Base-by-base conservation (phyloP, 2,113 vertebrate species). In the Isurus oxyrinchus region DNA sequence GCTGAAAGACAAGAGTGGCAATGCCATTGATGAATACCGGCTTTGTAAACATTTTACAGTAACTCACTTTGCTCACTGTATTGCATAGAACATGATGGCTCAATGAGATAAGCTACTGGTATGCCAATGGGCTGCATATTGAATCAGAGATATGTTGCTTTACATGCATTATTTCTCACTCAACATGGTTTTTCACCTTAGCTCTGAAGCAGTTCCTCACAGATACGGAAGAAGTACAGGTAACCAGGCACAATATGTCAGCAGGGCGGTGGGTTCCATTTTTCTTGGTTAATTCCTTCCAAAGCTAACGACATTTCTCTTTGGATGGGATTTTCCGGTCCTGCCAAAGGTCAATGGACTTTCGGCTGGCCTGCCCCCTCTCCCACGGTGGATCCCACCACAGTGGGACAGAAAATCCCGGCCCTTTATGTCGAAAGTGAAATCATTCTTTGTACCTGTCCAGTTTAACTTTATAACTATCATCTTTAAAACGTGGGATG, bases 111-210 rank as follows among this genome's bases (percentile, higher is more conserved):
- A 7, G 55, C 55, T 5, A 14, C 5, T 25, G 44, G 25, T 55
- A 3, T 2, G 25, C 84, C 5, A 7, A 59, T 16, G 10, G 23
- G 67, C 67, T 69, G 27, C 67, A 81, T 81, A 40, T 16, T 84
- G 79, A 35, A 84, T 44, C 81, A 40, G 81, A 5, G 19, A 16
- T 23, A n/a, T 2, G 31, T 63, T 7, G 55, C 57, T 93, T 93
- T n/a, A 57, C 10, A 59, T 8, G 0, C 79, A 5, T 16, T 44
- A 84, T 44, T 44, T 44, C 79, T 16, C 57, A 93, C 31, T 59
- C 87, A 93, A 2, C 55, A 61, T 8, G 35, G 97, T 96, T 3
- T 96, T 53, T 97, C 96, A 97, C 40, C 97, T 97, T 57, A 97
- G 49, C 21, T 97, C 0, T 5, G 97, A 96, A 44, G 97, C 96